Evolutionary conservation across 2,888 invertebrate species (phyloP), one percentile per base, ranked within the genome.

Genomic region (Nomada hirtipes): DNA sequence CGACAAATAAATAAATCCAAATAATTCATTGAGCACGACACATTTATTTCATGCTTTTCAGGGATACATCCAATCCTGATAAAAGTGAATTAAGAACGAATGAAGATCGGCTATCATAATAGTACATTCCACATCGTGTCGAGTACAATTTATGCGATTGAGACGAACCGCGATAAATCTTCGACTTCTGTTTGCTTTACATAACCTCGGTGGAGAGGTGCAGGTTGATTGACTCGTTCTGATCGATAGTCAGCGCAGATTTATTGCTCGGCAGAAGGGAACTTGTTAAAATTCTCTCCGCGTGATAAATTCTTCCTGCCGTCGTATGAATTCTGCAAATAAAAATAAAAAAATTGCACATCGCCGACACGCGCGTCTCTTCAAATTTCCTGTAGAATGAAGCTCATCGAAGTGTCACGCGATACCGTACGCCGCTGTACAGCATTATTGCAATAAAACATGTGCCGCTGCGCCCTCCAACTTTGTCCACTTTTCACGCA

Each of bases 221-320:
- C 69, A 26, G 63, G 73, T 82, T 80, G 84, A 86, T 86, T 79
- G 82, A 82, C 76, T 82, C 44, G 64, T 64, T 53, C 73, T 84
- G 84, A 79, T 85, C 84, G 80, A 80, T 84, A 83, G 83, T 83
- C 76, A 80, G 74, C 71, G 68, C 23, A 67, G 80, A 84, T 84
- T 84, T 84, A 84, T 84, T 60, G 80, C 57, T 44, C 42, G 64
- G 36, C 80, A 67, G 26, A 59, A 64, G 55, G 23, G 82, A 23
- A 52, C 74, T 83, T 69, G 84, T 83, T 83, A 76, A 84, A 84
- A 83, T 83, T 70, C 84, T 29, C 67, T 52, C 26, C 64, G 15
- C 50, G 76, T 71, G 83, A 79, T 71, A 73, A 83, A 79, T 79
- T 61, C 71, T 73, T 63, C 55, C 68, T 60, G 60, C 53, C 36